Percentiles rank a stretch among this genome's conserved stretches.
phyloP scores from a whole-genome alignment of 1,140 invertebrate genomes.

The Druon quercuslanigerum region DNA sequence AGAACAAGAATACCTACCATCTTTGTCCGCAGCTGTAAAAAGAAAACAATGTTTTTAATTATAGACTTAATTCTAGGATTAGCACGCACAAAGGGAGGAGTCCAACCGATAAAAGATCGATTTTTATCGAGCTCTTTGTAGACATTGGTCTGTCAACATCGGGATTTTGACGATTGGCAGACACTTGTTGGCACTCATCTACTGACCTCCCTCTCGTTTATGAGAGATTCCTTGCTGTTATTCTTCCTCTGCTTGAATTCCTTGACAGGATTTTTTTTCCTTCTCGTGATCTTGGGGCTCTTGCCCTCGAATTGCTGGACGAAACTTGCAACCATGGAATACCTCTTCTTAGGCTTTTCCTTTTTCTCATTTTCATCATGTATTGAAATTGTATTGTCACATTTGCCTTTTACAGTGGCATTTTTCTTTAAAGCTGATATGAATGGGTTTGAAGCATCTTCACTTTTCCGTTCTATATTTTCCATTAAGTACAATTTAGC shows the following conservation, averaged over 20 bases:
- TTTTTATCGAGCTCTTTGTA: constrained; percentile 69
- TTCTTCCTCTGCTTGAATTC: constrained; percentile 52
- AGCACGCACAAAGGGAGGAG: constrained; percentile 31
- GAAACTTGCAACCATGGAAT: constrained; percentile 71
- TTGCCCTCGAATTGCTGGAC: constrained; percentile 69
- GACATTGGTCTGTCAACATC: constrained; percentile 66
- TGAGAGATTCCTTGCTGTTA: constrained; percentile 62
- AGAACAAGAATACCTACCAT: no score
- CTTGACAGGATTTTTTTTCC: constrained; percentile 53
- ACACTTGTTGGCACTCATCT: constrained; percentile 49
- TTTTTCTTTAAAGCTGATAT: constrained; percentile 27
- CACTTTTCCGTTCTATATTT: constrained; percentile 28
- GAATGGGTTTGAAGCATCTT: constrained; percentile 14
- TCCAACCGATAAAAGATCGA: constrained; percentile 37
- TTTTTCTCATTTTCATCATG: constrained; percentile 29
- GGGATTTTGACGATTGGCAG: constrained; percentile 51
- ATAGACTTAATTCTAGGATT: constrained; percentile 31
- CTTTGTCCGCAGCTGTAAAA: no score
- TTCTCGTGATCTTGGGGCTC: constrained; percentile 45
- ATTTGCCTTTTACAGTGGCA: background rate
- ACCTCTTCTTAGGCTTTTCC: constrained; percentile 62
- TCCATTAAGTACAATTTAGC: constrained; percentile 44
- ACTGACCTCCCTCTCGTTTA: constrained; percentile 75
- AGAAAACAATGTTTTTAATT: no score
- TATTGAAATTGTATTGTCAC: background rate